Conservation (phyloP, 2,113 vertebrate genomes). For the Sinocyclocheilus anshuiensis region DNA sequence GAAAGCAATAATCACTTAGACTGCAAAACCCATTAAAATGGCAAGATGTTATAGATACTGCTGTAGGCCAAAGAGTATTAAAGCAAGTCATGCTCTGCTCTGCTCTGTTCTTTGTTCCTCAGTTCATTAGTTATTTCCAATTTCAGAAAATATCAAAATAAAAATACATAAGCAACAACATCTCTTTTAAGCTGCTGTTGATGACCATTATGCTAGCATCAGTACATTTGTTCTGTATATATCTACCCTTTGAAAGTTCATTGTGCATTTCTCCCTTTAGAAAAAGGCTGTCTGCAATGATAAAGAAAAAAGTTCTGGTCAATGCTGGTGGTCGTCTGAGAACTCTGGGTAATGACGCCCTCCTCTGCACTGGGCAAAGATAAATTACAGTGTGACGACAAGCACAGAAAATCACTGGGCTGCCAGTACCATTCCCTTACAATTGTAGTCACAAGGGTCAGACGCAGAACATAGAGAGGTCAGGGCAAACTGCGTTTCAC, state of each 20-base stretch:
- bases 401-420: constrained; percentile 6
- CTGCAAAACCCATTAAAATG: constrained; percentile 6
- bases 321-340: constrained; percentile 19
- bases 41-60: not conserved
- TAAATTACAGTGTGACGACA: constrained; percentile 25
- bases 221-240: not conserved
- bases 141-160: not conserved
- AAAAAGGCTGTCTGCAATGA: not conserved
- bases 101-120: not conserved
- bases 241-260: constrained; percentile 10
- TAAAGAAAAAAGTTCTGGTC: constrained; percentile 40
- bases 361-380: constrained; percentile 18
- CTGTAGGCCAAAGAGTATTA: not conserved
- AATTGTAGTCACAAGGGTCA: constrained; percentile 26
- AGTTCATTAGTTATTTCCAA: not conserved
- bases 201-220: not conserved
- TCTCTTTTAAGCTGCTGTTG: not conserved
- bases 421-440: not conserved
- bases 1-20: constrained; percentile 24
- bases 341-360: constrained; percentile 42
- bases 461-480: not conserved
- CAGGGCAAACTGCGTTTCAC: not conserved
- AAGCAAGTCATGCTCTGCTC: not conserved
- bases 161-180: not conserved
- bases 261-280: not conserved